These are phyloP conservation scores for Xiphophorus maculatus DNA, from an alignment of 2,113 vertebrate genomes.

Conservation along the genomic window DNA sequence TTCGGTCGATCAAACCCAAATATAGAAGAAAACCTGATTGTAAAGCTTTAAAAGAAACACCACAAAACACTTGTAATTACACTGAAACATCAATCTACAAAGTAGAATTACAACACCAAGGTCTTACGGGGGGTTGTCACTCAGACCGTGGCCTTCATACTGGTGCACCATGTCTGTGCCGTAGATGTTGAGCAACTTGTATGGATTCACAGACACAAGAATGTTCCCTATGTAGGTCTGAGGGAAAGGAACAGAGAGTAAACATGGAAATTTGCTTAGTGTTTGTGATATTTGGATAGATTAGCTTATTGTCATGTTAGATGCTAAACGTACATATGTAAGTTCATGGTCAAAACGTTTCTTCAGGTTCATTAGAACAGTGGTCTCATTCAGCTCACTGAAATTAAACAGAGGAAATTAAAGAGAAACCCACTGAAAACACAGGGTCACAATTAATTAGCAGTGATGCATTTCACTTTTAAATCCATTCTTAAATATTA, in stretches of 20 bases:
- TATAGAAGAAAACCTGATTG: too few species aligned
- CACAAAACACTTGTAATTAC: too few species aligned
- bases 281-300: slow-evolving; percentile 17
- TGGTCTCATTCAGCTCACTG: slow-evolving; percentile 92
- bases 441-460: slow-evolving; percentile 22
- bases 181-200: slow-evolving; percentile 91
- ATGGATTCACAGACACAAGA: slow-evolving; percentile 92
- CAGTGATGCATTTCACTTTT: slow-evolving; percentile 12
- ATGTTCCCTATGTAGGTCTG: slow-evolving; percentile 97
- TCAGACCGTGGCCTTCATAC: slow-evolving; percentile 87
- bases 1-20: too few species aligned
- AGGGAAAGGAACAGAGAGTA: not conserved
- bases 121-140: slow-evolving; percentile 96
- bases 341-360: slow-evolving; percentile 89
- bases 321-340: slow-evolving; percentile 85
- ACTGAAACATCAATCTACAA: too few species aligned
- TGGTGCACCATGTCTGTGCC: slow-evolving; percentile 91
- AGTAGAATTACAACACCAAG: not conserved
- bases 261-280: not conserved
- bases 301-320: slow-evolving; percentile 37
- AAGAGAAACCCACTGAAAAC: slow-evolving; percentile 27
- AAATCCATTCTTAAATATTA: slow-evolving; percentile 28
- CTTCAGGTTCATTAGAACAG: slow-evolving; percentile 90
- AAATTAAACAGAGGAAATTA: slow-evolving; percentile 44
- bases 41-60: too few species aligned